A percentile compares a stretch with the other conserved stretches of the same genome.
Evolutionary conservation across 2,888 invertebrate species (phyloP).

Genomic region (Rhopalosiphum nymphaeae): DNA sequence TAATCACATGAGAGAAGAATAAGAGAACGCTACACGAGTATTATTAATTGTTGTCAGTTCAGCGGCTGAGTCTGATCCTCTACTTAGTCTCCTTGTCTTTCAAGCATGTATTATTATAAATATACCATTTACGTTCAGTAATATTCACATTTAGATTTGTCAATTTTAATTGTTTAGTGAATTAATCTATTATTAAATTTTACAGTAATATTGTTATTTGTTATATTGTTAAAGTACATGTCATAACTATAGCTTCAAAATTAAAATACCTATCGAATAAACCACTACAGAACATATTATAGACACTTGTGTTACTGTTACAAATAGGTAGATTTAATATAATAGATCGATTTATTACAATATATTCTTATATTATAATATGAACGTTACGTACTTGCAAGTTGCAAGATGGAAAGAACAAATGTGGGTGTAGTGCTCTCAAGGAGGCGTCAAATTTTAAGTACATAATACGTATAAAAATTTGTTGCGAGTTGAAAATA

Average conservation of each 20-base stretch:
- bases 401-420: neutral
- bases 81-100: neutral
- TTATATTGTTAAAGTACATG: too few species aligned
- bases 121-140: neutral
- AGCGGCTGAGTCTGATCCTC: too few species aligned
- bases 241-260: neutral
- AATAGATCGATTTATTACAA: neutral
- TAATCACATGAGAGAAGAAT: neutral
- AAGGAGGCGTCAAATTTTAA: neutral
- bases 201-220: neutral
- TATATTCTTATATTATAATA: neutral
- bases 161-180: neutral
- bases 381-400: neutral
- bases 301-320: neutral
- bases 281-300: neutral
- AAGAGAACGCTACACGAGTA: neutral
- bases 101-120: neutral
- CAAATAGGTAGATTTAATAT: neutral
- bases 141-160: neutral
- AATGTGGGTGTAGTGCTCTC: neutral
- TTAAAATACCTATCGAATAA: neutral
- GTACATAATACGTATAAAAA: too few species aligned
- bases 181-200: neutral
- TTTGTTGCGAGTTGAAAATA: neutral
- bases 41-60: neutral